Evolutionary conservation across 2,113 vertebrate species (phyloP), one percentile per base, ranked within the genome.

Genomic region (Antennarius striatus): DNA sequence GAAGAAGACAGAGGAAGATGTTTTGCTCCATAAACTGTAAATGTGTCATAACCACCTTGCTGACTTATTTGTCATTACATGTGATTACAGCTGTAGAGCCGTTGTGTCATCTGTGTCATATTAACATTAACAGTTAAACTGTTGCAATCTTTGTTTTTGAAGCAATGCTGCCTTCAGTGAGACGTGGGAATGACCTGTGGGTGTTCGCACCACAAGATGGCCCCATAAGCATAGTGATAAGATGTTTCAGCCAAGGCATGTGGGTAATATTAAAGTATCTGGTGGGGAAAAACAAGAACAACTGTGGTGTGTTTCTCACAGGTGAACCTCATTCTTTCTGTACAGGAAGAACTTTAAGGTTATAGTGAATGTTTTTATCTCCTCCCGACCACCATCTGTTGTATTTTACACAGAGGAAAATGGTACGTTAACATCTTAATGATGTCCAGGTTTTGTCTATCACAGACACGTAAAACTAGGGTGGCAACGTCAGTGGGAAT

Each of bases 341-440:
- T 13, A 14, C 9, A n/a, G 36, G 30, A 16, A 28, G 46, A 3
- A 54, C 22, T 22, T 22, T 5, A 5, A 36, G n/a, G 14, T 32
- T 48, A 29, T 17, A 14, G 10, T 47, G 49, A 48, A 30, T 16
- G 5, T 47, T 7, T 47, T 15, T 22, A 22, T 22, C 32, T 7
- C 32, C 32, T 7, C 32, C 32, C 32, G 2, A 7, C 3, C 32
- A 36, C 7, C 32, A 36, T 36, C 32, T 36, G 32, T 36, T 5
- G 1, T 5, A 10, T 75, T 62, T 68, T 77, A 79, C 65, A 61
- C 32, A 36, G 32, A 54, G 49, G 16, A 53, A 52, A 82, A 87
- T 88, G 79, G 81, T 86, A 83, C 82, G 30, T 29, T 42, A 32
- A 87, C 87, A 90, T 86, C 80, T 83, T 82, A 87, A 86, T 66